A percentile compares a stretch with the other conserved stretches of the same genome.
Evolutionary conservation across 2,113 vertebrate genomes (phyloP).

Genomic region (Psophia crepitans): DNA sequence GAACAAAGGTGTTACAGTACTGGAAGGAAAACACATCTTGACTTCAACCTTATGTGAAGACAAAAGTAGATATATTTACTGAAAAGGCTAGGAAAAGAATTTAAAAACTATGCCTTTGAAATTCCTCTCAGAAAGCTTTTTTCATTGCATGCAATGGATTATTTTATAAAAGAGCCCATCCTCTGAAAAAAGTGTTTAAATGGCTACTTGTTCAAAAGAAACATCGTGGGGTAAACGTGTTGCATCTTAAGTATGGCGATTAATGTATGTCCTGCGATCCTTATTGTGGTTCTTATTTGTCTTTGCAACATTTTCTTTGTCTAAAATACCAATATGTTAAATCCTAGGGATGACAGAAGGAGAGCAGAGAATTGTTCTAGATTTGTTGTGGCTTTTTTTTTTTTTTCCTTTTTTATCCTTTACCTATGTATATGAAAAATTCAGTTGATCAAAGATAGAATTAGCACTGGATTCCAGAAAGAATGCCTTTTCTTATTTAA

Average conservation of each 20-base stretch:
- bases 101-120: background rate
- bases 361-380: background rate
- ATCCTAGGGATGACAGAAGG: background rate
- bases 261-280: background rate
- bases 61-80: background rate
- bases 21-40: background rate
- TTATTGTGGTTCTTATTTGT: background rate
- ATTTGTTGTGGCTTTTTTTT: background rate
- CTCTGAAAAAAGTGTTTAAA: background rate
- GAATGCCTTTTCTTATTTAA: background rate
- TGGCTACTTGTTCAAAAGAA: background rate
- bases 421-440: background rate
- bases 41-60: background rate
- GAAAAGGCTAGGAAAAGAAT: background rate
- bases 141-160: background rate
- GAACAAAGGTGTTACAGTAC: background rate
- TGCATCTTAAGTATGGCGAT: background rate
- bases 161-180: background rate
- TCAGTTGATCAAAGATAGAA: background rate
- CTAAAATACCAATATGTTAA: background rate
- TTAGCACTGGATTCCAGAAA: background rate
- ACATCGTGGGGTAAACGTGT: background rate
- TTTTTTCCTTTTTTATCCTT: background rate
- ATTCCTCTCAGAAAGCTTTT: background rate
- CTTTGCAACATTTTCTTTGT: background rate